Evolutionary conservation across 2,113 vertebrate species (phyloP).

Genomic region (Sinocyclocheilus rhinocerous): DNA sequence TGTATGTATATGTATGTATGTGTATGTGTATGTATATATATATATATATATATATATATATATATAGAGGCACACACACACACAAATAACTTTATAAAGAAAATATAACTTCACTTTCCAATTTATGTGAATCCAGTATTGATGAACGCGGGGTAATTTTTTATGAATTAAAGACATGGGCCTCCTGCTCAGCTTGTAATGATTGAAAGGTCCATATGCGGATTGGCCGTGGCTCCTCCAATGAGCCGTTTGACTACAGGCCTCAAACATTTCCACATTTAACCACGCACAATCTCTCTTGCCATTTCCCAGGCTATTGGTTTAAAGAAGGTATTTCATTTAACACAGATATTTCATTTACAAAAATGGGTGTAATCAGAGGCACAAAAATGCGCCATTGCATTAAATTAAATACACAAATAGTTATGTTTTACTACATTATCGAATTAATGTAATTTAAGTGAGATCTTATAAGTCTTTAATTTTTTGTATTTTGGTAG

Average conservation of each 20-base stretch:
- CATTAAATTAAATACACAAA: neutral
- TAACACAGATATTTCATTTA: neutral
- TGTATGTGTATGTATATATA: neutral
- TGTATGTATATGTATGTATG: neutral
- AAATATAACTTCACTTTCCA: neutral
- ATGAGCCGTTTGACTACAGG: slow-evolving; percentile 45
- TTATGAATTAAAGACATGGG: neutral
- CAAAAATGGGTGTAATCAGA: neutral
- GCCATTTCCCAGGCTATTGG: neutral
- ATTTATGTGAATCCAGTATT: neutral
- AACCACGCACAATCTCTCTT: neutral
- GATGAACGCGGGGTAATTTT: neutral
- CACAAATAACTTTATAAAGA: too few relatives aligned
- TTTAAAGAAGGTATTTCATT: neutral
- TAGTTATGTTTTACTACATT: neutral
- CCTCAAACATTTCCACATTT: slow-evolving; percentile 44
- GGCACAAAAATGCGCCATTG: neutral
- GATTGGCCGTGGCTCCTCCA: slow-evolving; percentile 47
- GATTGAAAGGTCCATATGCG: slow-evolving; percentile 38
- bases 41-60: neutral
- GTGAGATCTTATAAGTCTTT: neutral
- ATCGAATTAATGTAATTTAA: neutral
- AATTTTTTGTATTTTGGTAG: neutral
- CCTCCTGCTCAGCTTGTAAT: slow-evolving; percentile 16
- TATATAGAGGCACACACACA: too few relatives aligned